Base-by-base conservation (phyloP, 2,797 vertebrate genomes). In the Sebastes minor region DNA sequence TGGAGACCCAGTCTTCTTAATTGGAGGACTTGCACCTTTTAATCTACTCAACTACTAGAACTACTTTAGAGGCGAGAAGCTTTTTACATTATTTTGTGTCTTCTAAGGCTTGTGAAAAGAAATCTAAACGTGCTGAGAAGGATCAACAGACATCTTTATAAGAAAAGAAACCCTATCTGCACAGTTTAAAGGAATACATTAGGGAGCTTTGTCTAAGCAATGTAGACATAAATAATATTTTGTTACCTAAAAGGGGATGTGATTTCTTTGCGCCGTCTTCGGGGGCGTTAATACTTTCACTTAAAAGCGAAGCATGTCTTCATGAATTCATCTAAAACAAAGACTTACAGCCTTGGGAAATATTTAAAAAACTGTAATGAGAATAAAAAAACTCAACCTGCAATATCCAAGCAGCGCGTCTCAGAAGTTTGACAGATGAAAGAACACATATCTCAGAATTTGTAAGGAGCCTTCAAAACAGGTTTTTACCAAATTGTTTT, bases 361-460 rank as follows among this genome's bases (percentile, higher is more conserved):
- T 80, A 71, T 88, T 93, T 80, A 80, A 88, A 46, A 85, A 86
- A 87, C 82, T 81, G 83, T 87, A 87, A 91, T 82, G 75, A 90
- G 80, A 91, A 89, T 76, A 70, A 59, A 80, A 86, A 83, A 71
- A 72, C 91, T 85, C 63, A 90, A 92, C 90, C 88, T 90, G 93
- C 74, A 77, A 76, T 84, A 91, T 91, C 88, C 74, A 23, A 74
- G 84, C 81, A 23, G 75, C 42, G 18, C 16, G 74, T 91, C 87
- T 93, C 83, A 94, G 92, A 92, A 94, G 89, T 91, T 90, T 82
- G 89, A 88, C 67, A 85, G 90, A 94, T 94, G 92, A 95, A 95
- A 95, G 90, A 76, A 68, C 18, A 49, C 78, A 52, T 81, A 94
- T 94, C 89, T 88, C 75, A 8, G 78, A 90, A 89, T 91, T 92